A percentile compares a stretch with the other conserved stretches of the same genome.
phyloP scores from a whole-genome alignment of 2,888 invertebrate species.

The Cerastoderma edule region DNA sequence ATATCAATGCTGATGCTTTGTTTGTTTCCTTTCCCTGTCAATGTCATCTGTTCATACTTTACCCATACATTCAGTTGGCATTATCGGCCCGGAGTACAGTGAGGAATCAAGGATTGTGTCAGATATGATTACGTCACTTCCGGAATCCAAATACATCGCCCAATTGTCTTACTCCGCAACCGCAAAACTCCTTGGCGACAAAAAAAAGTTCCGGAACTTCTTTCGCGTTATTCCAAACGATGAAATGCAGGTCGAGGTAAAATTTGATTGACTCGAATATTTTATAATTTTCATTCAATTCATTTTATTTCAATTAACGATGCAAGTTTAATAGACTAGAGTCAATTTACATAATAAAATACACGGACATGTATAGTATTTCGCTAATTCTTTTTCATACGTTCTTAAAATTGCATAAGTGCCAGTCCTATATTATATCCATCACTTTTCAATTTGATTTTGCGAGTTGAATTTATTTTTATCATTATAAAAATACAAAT shows the following conservation, averaged over 20 bases:
- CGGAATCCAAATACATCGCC: neutral
- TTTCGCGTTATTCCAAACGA: slow-evolving; percentile 20
- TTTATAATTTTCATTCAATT: too few species aligned
- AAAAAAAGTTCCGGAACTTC: neutral
- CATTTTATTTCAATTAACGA: too few species aligned
- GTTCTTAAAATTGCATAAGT: neutral
- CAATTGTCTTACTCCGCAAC: slow-evolving; percentile 4
- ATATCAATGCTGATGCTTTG: neutral
- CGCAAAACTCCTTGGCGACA: neutral
- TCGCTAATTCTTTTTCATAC: neutral
- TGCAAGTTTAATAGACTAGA: too few species aligned
- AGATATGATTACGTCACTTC: neutral
- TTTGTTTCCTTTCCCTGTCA: neutral
- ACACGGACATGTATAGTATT: neutral
- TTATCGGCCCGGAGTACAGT: slow-evolving; percentile 15
- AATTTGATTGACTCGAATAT: too few species aligned
- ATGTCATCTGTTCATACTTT: neutral
- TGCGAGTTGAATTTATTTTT: too few species aligned
- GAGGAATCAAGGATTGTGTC: slow-evolving; percentile 4
- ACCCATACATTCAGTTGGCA: neutral
- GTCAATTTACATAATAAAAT: too few species aligned
- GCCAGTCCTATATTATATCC: neutral
- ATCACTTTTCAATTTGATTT: too few species aligned
- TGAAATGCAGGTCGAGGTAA: slow-evolving; percentile 10
- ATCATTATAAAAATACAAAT: too few species aligned